Evolutionary conservation across 2,113 vertebrate genomes (phyloP).

Genomic region (Strix aluco): DNA sequence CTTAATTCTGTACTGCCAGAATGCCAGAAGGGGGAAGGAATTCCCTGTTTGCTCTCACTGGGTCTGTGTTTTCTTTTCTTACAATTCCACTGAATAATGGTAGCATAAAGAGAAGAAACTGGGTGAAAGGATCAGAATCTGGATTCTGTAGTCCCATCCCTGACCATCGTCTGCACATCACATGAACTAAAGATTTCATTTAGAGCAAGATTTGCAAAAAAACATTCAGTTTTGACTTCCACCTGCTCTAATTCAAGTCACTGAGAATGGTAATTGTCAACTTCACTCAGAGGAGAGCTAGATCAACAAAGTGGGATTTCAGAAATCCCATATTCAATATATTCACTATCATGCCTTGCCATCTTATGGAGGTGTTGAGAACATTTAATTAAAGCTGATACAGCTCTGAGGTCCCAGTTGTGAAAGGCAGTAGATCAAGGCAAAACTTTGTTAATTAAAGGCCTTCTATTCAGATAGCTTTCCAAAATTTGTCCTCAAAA

Average conservation of each 20-base stretch:
- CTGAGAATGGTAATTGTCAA: not conserved
- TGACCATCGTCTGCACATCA: not conserved
- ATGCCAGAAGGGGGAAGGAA: not conserved
- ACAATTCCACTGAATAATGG: not conserved
- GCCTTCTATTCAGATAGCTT: not conserved
- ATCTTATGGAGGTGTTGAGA: not conserved
- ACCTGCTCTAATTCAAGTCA: not conserved
- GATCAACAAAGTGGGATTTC: not conserved
- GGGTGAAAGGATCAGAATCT: not conserved
- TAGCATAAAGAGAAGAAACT: not conserved
- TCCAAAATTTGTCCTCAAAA: not conserved
- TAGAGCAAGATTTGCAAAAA: not conserved
- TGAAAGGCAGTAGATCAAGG: not conserved
- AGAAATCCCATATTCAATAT: constrained; percentile 16
- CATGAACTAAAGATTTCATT: not conserved
- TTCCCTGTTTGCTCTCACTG: not conserved
- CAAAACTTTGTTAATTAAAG: constrained; percentile 16
- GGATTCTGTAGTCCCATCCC: not conserved
- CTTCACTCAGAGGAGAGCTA: not conserved
- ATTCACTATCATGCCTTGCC: not conserved
- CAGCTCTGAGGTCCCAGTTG: not conserved
- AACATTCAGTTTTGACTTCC: not conserved
- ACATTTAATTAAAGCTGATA: constrained; percentile 33
- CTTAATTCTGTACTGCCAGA: not conserved
- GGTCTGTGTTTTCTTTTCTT: not conserved